phyloP scores from a whole-genome alignment of 2,113 vertebrate genomes.

The Lophotis ruficrista region DNA sequence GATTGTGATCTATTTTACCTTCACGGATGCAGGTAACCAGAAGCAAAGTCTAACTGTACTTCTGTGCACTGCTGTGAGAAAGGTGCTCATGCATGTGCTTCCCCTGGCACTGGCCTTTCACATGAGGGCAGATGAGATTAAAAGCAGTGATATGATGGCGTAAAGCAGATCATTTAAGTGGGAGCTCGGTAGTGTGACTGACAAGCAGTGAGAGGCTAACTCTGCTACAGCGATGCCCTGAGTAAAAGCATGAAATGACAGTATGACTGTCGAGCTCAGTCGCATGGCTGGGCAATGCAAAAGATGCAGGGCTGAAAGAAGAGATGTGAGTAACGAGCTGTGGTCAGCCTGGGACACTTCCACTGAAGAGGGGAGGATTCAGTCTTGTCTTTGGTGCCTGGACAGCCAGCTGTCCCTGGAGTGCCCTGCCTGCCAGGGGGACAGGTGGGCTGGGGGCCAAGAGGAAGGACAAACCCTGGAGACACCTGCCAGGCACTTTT shows the following conservation, averaged over 20 bases:
- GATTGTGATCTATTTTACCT: neutral
- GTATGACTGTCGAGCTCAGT: neutral
- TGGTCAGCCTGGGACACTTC: neutral
- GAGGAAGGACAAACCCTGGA: neutral
- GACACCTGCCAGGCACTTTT: neutral
- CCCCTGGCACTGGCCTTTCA: neutral
- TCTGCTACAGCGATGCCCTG: neutral
- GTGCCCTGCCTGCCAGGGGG: neutral
- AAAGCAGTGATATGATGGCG: neutral
- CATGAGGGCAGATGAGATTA: neutral
- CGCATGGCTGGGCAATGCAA: accelerated
- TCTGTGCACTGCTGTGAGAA: neutral
- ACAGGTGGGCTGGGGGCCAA: neutral
- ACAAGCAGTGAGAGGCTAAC: neutral
- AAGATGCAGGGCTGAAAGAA: neutral
- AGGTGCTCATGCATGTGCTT: neutral
- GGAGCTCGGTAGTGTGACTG: neutral
- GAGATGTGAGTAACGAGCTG: neutral
- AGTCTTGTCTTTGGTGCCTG: neutral
- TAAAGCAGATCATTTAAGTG: neutral
- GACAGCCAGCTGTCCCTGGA: neutral
- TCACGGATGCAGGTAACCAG: accelerated
- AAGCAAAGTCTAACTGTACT: neutral
- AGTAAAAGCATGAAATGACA: neutral
- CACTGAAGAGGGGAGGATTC: neutral